phyloP scores from a whole-genome alignment of 2,888 invertebrate genomes.

The Byasa hedistus region DNA sequence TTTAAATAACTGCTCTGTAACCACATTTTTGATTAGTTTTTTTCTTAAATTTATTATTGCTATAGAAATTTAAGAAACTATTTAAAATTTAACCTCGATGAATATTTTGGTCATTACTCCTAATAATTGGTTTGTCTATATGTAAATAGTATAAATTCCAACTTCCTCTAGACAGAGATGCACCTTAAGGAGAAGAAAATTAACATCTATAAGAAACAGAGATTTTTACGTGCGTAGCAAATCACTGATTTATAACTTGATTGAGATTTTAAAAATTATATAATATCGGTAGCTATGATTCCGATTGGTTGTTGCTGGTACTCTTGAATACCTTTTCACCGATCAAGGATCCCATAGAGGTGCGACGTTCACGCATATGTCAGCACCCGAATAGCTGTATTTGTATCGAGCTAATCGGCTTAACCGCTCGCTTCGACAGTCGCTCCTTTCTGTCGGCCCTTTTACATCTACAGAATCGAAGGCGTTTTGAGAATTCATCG shows the following conservation, averaged over 20 bases:
- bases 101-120: too few relatives aligned
- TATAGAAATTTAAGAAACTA: too few relatives aligned
- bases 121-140: too few relatives aligned
- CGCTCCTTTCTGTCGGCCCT: slow-evolving; percentile 52
- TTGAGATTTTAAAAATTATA: not conserved
- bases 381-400: slow-evolving; percentile 57
- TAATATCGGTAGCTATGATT: not conserved
- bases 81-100: too few relatives aligned
- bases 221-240: not conserved
- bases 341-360: slow-evolving; percentile 40
- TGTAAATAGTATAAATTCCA: too few relatives aligned
- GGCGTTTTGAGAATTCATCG: slow-evolving; percentile 75
- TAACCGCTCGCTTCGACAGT: slow-evolving; percentile 58
- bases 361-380: slow-evolving; percentile 63
- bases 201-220: not conserved
- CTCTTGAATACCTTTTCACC: slow-evolving; percentile 18
- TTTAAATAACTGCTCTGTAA: not conserved
- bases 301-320: slow-evolving; percentile 14
- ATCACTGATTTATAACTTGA: not conserved
- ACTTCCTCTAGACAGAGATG: too few relatives aligned
- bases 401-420: slow-evolving; percentile 76
- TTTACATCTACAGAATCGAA: slow-evolving; percentile 58
- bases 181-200: too few relatives aligned
- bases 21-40: too few relatives aligned
- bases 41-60: too few relatives aligned